A percentile compares a stretch with the other conserved stretches of the same genome.
Evolutionary conservation across 2,797 vertebrate species (phyloP).

Genomic region (Bradypodion pumilum): DNA sequence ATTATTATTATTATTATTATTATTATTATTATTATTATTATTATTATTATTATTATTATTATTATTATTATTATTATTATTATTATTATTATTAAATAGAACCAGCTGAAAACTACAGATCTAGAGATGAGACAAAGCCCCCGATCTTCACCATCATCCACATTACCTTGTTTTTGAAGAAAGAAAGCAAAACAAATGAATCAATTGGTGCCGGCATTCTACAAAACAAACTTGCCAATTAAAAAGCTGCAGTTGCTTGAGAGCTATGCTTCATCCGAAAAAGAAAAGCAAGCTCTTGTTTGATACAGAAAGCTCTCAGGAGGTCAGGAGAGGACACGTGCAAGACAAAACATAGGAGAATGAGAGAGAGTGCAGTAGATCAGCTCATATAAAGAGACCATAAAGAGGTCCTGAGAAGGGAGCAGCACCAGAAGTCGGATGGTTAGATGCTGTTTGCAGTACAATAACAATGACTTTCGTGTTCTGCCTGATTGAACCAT

Average conservation of each 20-base stretch:
- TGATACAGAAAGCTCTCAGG: slow-evolving; percentile 7
- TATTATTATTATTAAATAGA: no score
- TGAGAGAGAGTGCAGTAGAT: not conserved
- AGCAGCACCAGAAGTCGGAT: not conserved
- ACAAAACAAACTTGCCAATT: slow-evolving; percentile 19
- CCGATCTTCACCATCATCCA: not conserved
- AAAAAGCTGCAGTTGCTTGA: not conserved
- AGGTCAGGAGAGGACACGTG: slow-evolving; percentile 8
- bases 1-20: no score
- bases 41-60: no score
- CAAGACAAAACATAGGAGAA: not conserved
- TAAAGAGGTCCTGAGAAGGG: not conserved
- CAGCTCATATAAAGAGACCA: not conserved
- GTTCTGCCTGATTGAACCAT: slow-evolving; percentile 5
- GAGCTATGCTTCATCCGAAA: not conserved
- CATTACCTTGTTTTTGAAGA: slow-evolving; percentile 6
- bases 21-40: no score
- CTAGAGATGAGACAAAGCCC: not conserved
- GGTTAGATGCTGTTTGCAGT: not conserved
- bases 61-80: no score
- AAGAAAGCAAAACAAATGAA: not conserved
- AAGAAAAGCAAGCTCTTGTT: slow-evolving; percentile 22
- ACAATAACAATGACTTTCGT: slow-evolving; percentile 11
- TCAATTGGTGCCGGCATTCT: slow-evolving; percentile 1
- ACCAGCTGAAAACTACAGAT: not conserved